Base-by-base conservation (phyloP, 2,888 invertebrate genomes). In the Ectemnius continuus region DNA sequence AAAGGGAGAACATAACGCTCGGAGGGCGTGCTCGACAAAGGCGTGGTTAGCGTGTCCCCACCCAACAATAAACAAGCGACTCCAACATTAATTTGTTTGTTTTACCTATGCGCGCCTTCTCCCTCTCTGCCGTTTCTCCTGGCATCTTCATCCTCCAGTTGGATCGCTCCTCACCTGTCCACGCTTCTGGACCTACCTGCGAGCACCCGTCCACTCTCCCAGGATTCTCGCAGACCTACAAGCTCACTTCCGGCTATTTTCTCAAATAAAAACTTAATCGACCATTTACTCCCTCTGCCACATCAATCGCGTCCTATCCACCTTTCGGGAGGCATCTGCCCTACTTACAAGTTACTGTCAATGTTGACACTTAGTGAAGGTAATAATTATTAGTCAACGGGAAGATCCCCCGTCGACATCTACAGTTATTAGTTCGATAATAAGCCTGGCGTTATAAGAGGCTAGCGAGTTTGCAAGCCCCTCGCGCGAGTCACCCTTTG, bases 1-100 rank as follows among this genome's bases (percentile, higher is more conserved):
- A 78, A 80, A 73, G 72, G 70, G 78, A 81, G 80, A 79, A 70
- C 75, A 79, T 79, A 81, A 80, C 82, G 79, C 88, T 90, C 88
- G 89, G 90, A 85, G 87, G 87, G 85, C 85, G 84, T 85, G 82
- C 87, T 88, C 87, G 86, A 88, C 87, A 86, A 87, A 89, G 90
- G 90, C 89, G 90, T 89, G 89, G 89, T 88, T 87, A 83, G 73
- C 81, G 80, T 84, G 85, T 87, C 83, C 87, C 89, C 89, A 89
- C 87, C 90, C 90, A 89, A 88, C 86, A 88, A 89, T 89, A 89
- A 89, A 89, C 89, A 89, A 89, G 87, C 87, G 76, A 85, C 86
- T 84, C 86, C 81, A 83, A 85, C 86, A 86, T 89, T 90, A 90
- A 89, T 89, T 89, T 89, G 88, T 89, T 89, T 89, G 88, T 87